A percentile compares a stretch with the other conserved stretches of the same genome.
These are phyloP conservation scores for Gymnogyps californianus DNA, from an alignment of 2,113 vertebrate species.

Conservation along the genomic window DNA sequence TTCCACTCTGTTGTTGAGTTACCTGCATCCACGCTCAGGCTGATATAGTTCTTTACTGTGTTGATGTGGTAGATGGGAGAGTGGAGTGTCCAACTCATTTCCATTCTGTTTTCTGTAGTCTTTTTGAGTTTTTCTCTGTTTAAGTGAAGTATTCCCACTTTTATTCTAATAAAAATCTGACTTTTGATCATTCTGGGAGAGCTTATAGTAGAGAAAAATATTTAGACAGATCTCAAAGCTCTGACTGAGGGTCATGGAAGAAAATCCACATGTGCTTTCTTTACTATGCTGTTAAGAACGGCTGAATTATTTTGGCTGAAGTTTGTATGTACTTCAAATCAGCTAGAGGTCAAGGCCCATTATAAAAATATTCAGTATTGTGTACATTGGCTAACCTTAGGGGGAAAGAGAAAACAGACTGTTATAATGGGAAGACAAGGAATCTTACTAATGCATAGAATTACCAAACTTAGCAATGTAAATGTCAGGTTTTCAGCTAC, in stretches of 20 bases:
- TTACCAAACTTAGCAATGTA: not conserved
- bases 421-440: not conserved
- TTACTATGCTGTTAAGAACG: not conserved
- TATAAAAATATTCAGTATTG: not conserved
- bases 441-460: not conserved
- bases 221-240: not conserved
- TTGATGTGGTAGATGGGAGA: not conserved
- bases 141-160: not conserved
- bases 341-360: not conserved
- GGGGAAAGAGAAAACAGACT: not conserved
- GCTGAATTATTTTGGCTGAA: not conserved
- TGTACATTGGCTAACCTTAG: not conserved
- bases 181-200: not conserved
- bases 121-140: not conserved
- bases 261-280: not conserved
- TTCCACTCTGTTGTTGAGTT: not conserved
- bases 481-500: not conserved
- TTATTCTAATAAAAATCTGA: not conserved
- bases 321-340: not conserved
- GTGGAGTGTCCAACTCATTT: not conserved
- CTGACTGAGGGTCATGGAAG: not conserved
- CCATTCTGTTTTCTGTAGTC: not conserved
- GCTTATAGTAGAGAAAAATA: not conserved
- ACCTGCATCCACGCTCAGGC: not conserved
- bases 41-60: not conserved